phyloP scores from a whole-genome alignment of 2,797 vertebrate species.

The Pangasius larnaudii region DNA sequence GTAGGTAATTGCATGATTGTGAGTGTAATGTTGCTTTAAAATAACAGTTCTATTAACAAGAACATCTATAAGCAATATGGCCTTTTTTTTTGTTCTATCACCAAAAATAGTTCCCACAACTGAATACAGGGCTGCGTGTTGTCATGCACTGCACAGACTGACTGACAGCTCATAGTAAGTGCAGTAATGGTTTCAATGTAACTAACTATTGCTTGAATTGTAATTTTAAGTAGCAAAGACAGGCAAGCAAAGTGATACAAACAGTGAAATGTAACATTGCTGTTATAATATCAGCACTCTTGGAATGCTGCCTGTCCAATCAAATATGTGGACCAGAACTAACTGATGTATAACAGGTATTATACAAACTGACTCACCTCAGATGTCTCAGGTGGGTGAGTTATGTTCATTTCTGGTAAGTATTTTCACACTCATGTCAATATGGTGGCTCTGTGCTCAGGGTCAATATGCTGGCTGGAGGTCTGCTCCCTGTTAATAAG shows the following conservation, averaged over 20 bases:
- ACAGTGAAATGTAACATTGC: not conserved
- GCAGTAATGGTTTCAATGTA: not conserved
- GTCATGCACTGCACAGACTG: not conserved
- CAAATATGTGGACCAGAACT: not conserved
- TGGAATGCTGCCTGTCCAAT: not conserved
- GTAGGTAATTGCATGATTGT: not conserved
- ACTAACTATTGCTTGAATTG: not conserved
- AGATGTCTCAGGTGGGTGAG: not conserved
- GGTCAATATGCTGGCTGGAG: conserved; percentile 13
- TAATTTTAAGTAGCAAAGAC: not conserved
- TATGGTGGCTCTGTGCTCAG: not conserved
- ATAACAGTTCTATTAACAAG: not conserved
- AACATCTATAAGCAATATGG: too few relatives aligned
- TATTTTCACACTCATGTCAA: not conserved
- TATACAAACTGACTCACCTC: not conserved
- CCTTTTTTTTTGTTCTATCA: too few relatives aligned
- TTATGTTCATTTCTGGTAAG: not conserved
- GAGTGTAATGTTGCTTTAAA: not conserved
- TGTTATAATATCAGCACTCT: not conserved
- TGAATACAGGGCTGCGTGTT: not conserved
- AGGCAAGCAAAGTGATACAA: not conserved
- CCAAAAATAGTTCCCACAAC: too few relatives aligned
- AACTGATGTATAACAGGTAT: not conserved
- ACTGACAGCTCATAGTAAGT: not conserved
- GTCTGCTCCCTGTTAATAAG: conserved; percentile 33